phyloP scores from a whole-genome alignment of 1,140 invertebrate genomes.

The Heliconius eleuchia region DNA sequence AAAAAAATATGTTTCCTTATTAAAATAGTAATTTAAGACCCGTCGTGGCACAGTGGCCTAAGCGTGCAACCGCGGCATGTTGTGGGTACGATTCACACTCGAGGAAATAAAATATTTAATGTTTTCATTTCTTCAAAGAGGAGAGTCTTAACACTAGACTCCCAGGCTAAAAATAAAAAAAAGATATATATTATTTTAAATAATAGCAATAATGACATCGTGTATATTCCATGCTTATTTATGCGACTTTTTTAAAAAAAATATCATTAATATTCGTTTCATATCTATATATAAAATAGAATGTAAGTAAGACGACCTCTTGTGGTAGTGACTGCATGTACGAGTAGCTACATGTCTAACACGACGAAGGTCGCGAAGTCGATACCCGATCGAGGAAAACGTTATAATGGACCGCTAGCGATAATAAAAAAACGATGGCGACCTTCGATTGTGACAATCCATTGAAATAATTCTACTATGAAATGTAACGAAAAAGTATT shows the following conservation, averaged over 20 bases:
- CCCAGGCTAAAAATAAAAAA: no score
- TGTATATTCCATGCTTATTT: not conserved
- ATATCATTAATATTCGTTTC: not conserved
- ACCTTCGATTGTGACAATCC: conserved; percentile 5
- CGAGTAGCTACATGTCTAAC: not conserved
- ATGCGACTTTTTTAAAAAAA: not conserved
- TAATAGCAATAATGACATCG: no score
- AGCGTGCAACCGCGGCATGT: no score
- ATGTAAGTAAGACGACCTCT: not conserved
- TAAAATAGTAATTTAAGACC: no score
- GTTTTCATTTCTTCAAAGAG: no score
- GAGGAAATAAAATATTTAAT: no score
- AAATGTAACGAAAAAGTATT: not conserved
- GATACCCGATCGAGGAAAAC: not conserved
- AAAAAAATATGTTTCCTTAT: no score
- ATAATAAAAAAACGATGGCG: not conserved
- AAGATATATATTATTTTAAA: no score
- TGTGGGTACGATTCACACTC: no score
- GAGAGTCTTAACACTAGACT: no score
- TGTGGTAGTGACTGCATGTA: not conserved
- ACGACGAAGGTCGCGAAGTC: not conserved
- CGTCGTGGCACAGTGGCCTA: no score
- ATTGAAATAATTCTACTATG: not conserved
- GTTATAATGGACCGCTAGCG: not conserved
- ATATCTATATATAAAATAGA: not conserved